Base-by-base conservation (phyloP, 1,140 invertebrate genomes). In the Tetranychus urticae region DNA sequence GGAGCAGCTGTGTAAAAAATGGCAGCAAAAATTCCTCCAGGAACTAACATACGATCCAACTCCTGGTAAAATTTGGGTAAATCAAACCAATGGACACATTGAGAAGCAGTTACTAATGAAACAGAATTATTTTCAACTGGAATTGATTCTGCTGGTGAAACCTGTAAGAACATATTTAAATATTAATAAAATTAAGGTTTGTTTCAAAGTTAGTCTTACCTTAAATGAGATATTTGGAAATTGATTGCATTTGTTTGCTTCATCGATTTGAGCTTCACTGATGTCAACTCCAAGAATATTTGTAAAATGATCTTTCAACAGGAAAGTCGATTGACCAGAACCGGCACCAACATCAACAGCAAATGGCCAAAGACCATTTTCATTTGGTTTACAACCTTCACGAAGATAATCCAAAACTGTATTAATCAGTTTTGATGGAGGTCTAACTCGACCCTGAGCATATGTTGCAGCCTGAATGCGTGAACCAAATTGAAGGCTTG, bases 271-370 rank as follows among this genome's bases (percentile, higher is more conserved):
- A 3, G 68, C 67, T 47, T 67, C 50, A 57, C 70, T 73, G 4
- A 69, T 65, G 63, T 76, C 75, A 47, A 72, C 64, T 1, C 74
- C 75, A 46, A 71, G 62, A 5, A 77, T 71, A 52, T 67, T 65
- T 14, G 64, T 57, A 64, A 77, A 77, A 65, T 72, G 67, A 5
- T 69, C 66, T 35, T 69, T 62, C 45, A 76, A 63, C 2, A 69
- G 62, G 33, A 66, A 42, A 6, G 74, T 77, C 58, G 73, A 74
- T 65, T 76, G 75, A 14, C 76, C 76, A 14, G 71, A 70, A 7
- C 74, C 74, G 68, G 75, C 76, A 0, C 75, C 76, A 10, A 77
- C 68, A 67, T 77, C 76, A 2, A 72, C 56, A 42, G 68, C 66
- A 31, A 56, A 14, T n/a, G 34, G 7, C 59, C 59, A 60, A 23